Evolutionary conservation across 1,140 invertebrate species (phyloP), one percentile per base, ranked within the genome.

Genomic region (Agrilus planipennis): DNA sequence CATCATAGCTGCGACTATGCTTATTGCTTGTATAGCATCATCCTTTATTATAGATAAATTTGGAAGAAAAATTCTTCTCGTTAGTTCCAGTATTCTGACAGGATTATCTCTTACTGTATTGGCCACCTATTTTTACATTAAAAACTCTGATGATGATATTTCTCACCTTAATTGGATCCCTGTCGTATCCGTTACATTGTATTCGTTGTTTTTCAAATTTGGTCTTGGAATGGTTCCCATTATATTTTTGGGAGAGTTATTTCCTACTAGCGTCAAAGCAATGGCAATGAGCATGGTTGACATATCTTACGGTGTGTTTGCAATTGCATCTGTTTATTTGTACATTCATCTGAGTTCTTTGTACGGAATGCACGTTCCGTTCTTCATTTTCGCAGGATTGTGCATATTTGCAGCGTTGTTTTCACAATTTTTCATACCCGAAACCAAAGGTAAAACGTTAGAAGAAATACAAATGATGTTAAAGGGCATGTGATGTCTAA

Each of bases 201-300:
- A 55, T 25, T 48, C 53, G n/a, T 35, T 41, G n/a, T 39, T 45
- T 3, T 55, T 55, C 32, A 55, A 51, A 46, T 42, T 48, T n/a
- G 53, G 53, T 9, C 34, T 55, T 14, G 53, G 53, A n/a, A 44
- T 82, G 2, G 74, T 84, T 29, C 80, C 81, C 0, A 82, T 79
- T 68, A 67, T 83, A 3, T 66, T 84, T 47, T 74, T 80, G 52
- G 70, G 64, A n/a, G 75, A 82, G 61, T 63, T 79, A n/a, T 77
- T 80, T 39, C 72, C 79, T 12, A 65, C 68, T 2, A 69, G 71
- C 50, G 73, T 73, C 2, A 70, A 76, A 51, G 72, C 53, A 4
- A 45, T 52, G 35, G 57, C 53, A 10, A 52, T 54, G 50, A 53
- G 50, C 6, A 30, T 50, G 34, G 41, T 47, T 12, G 23, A 27